phyloP scores from a whole-genome alignment of 2,113 vertebrate genomes.

The Sclerurus mexicanus region DNA sequence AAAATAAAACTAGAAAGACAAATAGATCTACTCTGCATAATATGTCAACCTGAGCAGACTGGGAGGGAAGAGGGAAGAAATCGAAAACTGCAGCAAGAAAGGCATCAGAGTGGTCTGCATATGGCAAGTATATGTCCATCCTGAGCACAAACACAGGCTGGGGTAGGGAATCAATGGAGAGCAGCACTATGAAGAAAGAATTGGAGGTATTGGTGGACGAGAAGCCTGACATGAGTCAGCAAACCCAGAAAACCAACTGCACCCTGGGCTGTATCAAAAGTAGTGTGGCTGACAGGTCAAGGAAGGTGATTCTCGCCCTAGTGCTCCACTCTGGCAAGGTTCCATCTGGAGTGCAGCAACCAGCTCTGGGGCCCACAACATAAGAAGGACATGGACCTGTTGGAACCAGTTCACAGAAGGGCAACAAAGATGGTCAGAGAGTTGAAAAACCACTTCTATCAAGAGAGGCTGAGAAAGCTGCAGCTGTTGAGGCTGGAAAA shows the following conservation, averaged over 20 bases:
- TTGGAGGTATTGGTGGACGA: background rate
- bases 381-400: background rate
- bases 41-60: background rate
- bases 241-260: background rate
- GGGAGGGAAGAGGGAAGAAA: accelerated
- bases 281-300: accelerated
- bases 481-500: background rate
- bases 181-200: background rate
- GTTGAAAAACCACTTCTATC: background rate
- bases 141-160: background rate
- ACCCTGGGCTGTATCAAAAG: background rate
- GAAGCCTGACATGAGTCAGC: background rate
- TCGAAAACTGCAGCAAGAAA: background rate
- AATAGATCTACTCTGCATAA: background rate
- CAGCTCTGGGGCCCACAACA: background rate
- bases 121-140: background rate
- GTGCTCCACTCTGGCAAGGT: background rate
- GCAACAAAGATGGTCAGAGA: background rate
- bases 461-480: background rate
- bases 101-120: background rate
- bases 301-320: background rate
- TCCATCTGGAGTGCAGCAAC: background rate
- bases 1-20: background rate
- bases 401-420: background rate
- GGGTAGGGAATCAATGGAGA: background rate